Evolutionary conservation across 2,888 invertebrate species (phyloP).

Genomic region (Piscicola geometra): DNA sequence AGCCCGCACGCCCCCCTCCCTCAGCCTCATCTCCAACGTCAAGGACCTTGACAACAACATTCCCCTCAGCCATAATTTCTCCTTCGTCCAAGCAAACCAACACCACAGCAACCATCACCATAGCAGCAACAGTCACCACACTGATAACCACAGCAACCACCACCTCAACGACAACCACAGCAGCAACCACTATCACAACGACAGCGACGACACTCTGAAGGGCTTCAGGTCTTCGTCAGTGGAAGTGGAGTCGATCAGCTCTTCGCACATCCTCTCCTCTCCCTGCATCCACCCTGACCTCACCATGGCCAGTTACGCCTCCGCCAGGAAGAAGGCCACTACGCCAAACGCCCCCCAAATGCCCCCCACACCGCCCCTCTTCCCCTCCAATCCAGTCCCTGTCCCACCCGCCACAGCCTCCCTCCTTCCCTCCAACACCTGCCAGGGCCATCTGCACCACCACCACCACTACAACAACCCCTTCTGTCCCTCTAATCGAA

Average conservation of each 20-base stretch:
- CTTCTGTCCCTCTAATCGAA: conserved; percentile 40
- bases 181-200: conserved; percentile 32
- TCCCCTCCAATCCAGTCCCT: not conserved
- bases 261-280: conserved; percentile 17
- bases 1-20: conserved; percentile 43
- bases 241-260: conserved; percentile 32
- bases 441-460: conserved; percentile 2
- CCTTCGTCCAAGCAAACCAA: conserved; percentile 1
- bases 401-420: conserved; percentile 29
- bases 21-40: conserved; percentile 45
- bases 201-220: conserved; percentile 26
- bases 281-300: conserved; percentile 28
- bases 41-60: conserved; percentile 46
- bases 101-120: not conserved
- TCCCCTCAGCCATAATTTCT: conserved; percentile 37
- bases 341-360: no score
- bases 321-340: conserved; percentile 39
- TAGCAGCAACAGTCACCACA: conserved; percentile 41
- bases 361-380: conserved; percentile 3
- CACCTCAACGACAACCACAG: conserved; percentile 36
- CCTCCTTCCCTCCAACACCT: conserved; percentile 35
- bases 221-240: conserved; percentile 40
- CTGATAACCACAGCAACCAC: not conserved
- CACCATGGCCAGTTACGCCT: conserved; percentile 36
- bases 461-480: conserved; percentile 16